These are phyloP conservation scores for Tamias sibiricus DNA, from an alignment of 2,113 vertebrate genomes.

Conservation along the genomic window DNA sequence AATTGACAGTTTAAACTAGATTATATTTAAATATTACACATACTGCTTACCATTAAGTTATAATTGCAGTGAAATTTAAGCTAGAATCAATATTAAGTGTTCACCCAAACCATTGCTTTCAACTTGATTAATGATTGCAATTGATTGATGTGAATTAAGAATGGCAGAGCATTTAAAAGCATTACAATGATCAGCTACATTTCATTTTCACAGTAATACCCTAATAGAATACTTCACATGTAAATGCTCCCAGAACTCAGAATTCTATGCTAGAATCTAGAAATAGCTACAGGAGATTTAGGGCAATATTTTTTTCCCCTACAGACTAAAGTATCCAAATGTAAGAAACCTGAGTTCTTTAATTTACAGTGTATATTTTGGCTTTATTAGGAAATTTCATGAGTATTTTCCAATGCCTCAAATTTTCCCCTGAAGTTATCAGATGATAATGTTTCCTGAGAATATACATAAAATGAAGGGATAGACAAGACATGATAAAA, in stretches of 20 bases:
- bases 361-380: not conserved
- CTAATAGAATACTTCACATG: conserved; percentile 33
- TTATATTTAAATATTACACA: conserved; percentile 77
- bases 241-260: not conserved
- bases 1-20: conserved; percentile 71
- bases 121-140: conserved; percentile 73
- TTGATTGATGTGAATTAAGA: conserved; percentile 75
- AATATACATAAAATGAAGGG: not conserved
- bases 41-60: conserved; percentile 69
- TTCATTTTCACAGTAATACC: conserved; percentile 66
- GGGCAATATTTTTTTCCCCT: not conserved
- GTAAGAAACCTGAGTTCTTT: not conserved
- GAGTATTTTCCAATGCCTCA: not conserved
- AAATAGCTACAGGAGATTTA: conserved; percentile 24
- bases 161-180: conserved; percentile 75
- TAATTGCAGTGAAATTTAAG: conserved; percentile 79
- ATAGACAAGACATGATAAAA: not conserved
- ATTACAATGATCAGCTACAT: conserved; percentile 58
- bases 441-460: not conserved
- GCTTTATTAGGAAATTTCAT: not conserved
- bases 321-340: conserved; percentile 29
- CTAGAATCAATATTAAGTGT: conserved; percentile 60
- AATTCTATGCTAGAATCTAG: not conserved
- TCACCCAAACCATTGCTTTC: conserved; percentile 61
- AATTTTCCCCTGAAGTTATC: not conserved